Evolutionary conservation across 2,113 vertebrate genomes (phyloP).

Genomic region (Theristicus caerulescens): DNA sequence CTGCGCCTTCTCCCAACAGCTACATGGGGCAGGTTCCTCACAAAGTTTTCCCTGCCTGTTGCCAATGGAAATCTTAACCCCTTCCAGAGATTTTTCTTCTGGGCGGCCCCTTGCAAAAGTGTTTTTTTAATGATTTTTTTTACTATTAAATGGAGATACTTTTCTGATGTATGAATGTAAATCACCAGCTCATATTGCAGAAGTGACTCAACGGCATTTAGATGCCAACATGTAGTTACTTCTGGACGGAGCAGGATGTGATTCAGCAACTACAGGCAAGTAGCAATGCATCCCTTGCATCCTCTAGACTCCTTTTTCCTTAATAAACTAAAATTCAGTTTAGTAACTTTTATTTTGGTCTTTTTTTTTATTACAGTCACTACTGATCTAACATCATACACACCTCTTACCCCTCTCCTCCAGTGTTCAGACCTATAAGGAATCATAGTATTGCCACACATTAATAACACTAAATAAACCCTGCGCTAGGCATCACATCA

Average conservation of each 20-base stretch:
- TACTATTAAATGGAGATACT: neutral
- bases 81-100: neutral
- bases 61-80: neutral
- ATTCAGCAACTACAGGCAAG: constrained; percentile 26
- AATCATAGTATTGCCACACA: neutral
- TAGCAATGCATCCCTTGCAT: neutral
- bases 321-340: neutral
- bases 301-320: neutral
- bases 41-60: neutral
- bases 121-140: neutral
- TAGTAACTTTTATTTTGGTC: neutral
- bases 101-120: neutral
- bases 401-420: neutral
- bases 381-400: neutral
- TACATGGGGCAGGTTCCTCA: neutral
- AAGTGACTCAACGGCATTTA: constrained; percentile 36
- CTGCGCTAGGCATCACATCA: neutral
- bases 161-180: neutral
- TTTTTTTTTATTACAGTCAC: neutral
- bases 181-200: neutral
- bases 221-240: constrained; percentile 16
- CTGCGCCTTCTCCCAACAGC: neutral
- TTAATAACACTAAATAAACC: neutral
- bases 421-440: neutral
- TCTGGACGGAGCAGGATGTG: constrained; percentile 28